Base-by-base conservation (phyloP, 2,113 vertebrate genomes). In the Podarcis muralis region DNA sequence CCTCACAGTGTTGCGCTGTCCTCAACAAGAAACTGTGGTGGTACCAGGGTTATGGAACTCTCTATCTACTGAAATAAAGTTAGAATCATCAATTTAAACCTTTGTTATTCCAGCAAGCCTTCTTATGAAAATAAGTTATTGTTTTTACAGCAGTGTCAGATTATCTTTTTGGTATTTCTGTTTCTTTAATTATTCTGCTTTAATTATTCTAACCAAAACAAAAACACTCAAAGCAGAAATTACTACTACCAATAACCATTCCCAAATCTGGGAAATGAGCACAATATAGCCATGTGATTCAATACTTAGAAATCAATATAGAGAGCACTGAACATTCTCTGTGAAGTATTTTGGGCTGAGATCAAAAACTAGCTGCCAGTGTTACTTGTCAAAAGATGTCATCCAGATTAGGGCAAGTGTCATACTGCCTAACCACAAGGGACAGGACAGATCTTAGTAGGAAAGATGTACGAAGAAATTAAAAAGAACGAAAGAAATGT, bases 401-500 rank as follows among this genome's bases (percentile, higher is more conserved):
- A 90, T 62, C 37, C 20, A 27, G 3, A n/a, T 88, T 3, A 90
- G 7, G 23, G 80, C 0, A 91, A 48, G 68, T 27, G 53, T 59
- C 7, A 85, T 22, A 23, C 23, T 81, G 2, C 80, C 78, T 48
- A 88, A 84, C 22, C 4, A 32, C 20, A 22, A 23, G 1, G 81
- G 65, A 86, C 0, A 75, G 20, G 65, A 1, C 30, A 66, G 68
- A 88, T 37, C 1, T 77, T 87, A 23, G 57, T 88, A 81, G 4
- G 59, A 88, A 86, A 23, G 3, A 0, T 16, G 75, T 37, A 18
- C 18, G 11, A 18, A 59, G 43, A 72, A 81, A 74, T 82, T 7
- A 93, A 92, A n/a, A 4, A 86, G 35, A 87, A 90, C 48, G 84
- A 32, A 86, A 86, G 40, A 12, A 74, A 57, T 6, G 1, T 43